Conservation (phyloP, 2,797 vertebrate genomes). For the Bryconaethiops microstoma region DNA sequence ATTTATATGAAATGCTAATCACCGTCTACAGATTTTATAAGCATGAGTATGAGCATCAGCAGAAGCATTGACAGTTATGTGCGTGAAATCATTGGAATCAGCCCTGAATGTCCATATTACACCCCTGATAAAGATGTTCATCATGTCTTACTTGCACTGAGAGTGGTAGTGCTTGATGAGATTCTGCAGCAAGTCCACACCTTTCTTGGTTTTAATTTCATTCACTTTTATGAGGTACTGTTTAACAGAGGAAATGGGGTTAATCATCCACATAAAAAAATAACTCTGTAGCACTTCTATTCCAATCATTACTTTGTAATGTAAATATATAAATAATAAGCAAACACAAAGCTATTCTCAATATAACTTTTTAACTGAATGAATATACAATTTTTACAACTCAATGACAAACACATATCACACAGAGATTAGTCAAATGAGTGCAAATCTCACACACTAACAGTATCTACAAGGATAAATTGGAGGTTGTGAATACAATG, state of each 20-base stretch:
- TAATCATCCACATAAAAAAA: neutral
- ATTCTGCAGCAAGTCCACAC: slow-evolving; percentile 84
- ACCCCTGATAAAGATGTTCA: no score
- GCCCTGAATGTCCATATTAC: no score
- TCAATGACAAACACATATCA: neutral
- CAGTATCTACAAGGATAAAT: no score
- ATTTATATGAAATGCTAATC: neutral
- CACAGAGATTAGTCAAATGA: neutral
- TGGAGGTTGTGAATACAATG: neutral
- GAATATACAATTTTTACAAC: neutral
- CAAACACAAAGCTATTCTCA: no score
- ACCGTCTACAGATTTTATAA: neutral
- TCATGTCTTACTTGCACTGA: slow-evolving; percentile 80
- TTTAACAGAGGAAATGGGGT: neutral
- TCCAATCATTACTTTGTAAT: neutral
- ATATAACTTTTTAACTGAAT: neutral
- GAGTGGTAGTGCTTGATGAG: slow-evolving; percentile 86
- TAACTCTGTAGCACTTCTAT: neutral
- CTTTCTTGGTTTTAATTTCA: slow-evolving; percentile 80
- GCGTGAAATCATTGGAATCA: neutral
- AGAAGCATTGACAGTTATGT: neutral
- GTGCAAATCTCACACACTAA: neutral
- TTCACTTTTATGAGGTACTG: slow-evolving; percentile 81
- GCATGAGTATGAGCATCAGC: no score
- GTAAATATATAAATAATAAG: neutral